Base-by-base conservation (phyloP, 2,888 invertebrate species). In the Phyllotreta striolata region DNA sequence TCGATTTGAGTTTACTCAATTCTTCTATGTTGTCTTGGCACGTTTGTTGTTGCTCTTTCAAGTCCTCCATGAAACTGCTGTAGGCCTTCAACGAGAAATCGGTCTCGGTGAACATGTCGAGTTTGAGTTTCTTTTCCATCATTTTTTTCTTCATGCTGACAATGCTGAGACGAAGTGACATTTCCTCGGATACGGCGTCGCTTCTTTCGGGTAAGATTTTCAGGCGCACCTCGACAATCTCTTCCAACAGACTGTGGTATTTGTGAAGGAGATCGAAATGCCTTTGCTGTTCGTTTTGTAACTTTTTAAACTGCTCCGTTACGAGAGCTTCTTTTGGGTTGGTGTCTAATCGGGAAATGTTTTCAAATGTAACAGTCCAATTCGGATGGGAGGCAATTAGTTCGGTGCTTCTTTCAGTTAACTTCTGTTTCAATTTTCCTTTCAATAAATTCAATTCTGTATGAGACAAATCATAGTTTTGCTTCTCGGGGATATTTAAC, bases 21-120 rank as follows among this genome's bases (percentile, higher is more conserved):
- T 78, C 68, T 56, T 78, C 71, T 47, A 84, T 79, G 70, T 83
- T 79, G 59, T 74, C 70, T 55, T 74, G 72, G n/a, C 77, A 71
- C 60, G 76, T 74, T 13, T 72, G 66, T 58, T 83, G 77, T 68
- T 82, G 80, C 3, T 79, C 73, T 66, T 81, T 78, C 35, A 84
- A 67, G 56, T 76, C 77, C n/a, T 71, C 70, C 49, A 79, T 75
- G 39, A 84, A 64, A 62, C 76, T 78, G 64, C 71, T 75, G 63
- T 82, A 83, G 10, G 84, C 83, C 56, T 79, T 74, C 12, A 81
- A 55, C 1, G 84, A 82, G 47, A 71, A 68, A 14, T 78, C 77
- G 3, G 80, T 80, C 73, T 84, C 84, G 35, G 75, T 80, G 62
- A 81, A 83, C 77, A 84, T 80, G 66, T 79, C 80, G 13, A 77